A percentile compares a stretch with the other conserved stretches of the same genome.
Evolutionary conservation across 2,888 invertebrate species (phyloP).

Genomic region (Lamellibrachia columna): DNA sequence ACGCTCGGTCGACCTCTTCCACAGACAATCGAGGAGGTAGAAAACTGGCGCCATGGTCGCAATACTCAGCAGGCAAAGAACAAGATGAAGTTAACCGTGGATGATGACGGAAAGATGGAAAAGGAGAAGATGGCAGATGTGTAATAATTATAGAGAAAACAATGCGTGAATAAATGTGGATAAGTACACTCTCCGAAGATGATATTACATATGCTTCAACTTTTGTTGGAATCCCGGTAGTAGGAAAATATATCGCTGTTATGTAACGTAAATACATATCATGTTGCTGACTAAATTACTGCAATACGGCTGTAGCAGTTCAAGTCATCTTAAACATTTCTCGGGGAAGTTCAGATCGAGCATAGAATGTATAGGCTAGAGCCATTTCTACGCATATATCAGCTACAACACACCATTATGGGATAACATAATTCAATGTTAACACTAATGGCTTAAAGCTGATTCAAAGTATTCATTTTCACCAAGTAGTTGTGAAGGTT

Average conservation of each 20-base stretch:
- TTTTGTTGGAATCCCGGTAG: neutral
- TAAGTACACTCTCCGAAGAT: neutral
- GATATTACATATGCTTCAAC: neutral
- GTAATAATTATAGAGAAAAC: neutral
- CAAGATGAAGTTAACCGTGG: neutral
- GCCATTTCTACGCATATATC: too few species aligned
- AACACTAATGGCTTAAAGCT: too few species aligned
- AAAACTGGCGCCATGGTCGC: neutral
- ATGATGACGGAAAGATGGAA: neutral
- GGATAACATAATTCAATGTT: too few species aligned
- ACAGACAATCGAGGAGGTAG: constrained; percentile 28
- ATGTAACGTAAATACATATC: too few species aligned
- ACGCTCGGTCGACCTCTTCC: constrained; percentile 23
- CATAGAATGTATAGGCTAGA: too few species aligned
- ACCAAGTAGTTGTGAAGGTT: too few species aligned
- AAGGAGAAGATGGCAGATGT: neutral
- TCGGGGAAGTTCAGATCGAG: too few species aligned
- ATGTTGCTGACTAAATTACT: too few species aligned
- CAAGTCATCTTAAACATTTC: too few species aligned
- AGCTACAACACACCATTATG: too few species aligned
- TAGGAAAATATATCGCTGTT: neutral
- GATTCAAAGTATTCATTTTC: too few species aligned
- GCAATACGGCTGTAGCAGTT: too few species aligned
- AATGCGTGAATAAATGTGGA: neutral
- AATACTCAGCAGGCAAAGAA: neutral